Conservation (phyloP, 2,113 vertebrate genomes). For the Ciconia boyciana region DNA sequence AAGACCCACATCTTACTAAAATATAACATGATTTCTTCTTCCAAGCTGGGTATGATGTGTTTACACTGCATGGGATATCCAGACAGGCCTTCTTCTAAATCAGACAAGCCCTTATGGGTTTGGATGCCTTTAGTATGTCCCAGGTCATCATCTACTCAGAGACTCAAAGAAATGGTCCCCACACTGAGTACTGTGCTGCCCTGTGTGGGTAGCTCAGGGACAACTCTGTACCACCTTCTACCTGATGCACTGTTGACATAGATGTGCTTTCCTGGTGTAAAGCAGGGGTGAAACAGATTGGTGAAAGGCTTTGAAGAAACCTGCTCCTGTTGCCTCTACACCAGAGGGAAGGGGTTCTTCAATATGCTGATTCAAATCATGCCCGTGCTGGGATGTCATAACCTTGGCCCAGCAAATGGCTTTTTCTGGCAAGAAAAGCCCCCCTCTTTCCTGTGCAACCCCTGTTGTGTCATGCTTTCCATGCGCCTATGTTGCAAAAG, state of each 20-base stretch:
- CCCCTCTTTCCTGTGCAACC: not conserved
- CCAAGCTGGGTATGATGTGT: not conserved
- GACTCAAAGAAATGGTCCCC: not conserved
- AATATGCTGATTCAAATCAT: not conserved
- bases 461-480: not conserved
- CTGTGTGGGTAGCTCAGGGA: not conserved
- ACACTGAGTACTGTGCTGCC: not conserved
- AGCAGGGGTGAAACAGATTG: not conserved
- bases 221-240: not conserved
- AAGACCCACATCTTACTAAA: not conserved
- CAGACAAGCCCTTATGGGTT: not conserved
- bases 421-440: not conserved
- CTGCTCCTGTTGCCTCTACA: not conserved
- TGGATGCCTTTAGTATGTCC: not conserved
- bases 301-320: not conserved
- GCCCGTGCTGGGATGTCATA: accelerated
- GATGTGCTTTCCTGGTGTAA: not conserved
- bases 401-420: not conserved
- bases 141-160: not conserved
- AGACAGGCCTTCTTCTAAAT: not conserved
- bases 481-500: not conserved
- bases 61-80: not conserved
- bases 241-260: not conserved
- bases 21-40: not conserved
- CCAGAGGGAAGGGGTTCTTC: not conserved